Base-by-base conservation (phyloP, 2,113 vertebrate species). In the Psittacula cyanocephala region DNA sequence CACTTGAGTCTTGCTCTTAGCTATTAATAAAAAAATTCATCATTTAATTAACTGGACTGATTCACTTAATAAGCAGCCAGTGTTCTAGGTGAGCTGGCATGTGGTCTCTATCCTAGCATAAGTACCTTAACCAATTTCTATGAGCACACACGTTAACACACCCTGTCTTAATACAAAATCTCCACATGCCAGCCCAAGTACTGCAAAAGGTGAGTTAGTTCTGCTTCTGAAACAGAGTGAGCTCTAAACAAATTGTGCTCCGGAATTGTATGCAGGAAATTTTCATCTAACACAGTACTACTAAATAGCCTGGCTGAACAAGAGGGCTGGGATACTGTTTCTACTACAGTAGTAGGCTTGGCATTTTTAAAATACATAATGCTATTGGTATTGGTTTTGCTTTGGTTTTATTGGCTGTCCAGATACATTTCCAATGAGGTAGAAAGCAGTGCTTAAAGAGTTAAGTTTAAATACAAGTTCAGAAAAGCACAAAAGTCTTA, bases 21-120 rank as follows among this genome's bases (percentile, higher is more conserved):
- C 69, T 84, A 89, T 89, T 88, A 95, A 85, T 76, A 83, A 91
- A 93, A 92, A 12, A 65, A 24, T 88, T 72, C 63, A 64, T 81
- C 29, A 80, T 82, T 94, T 94, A 93, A 94, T 88, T 95, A 94
- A 85, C 62, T 65, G 75, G 39, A 65, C 37, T 72, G 67, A 89
- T 75, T 76, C 65, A 87, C 27, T 91, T 95, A 87, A 80, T 72
- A 87, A 93, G 60, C 43, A 86, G 65, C 7, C 27, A 55, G 17
- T 68, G 47, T 63, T 89, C 17, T 63, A 92, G 72, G 43, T 85
- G 25, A 79, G 47, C 33, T 50, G 46, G 85, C 33, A 82, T 0
- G 1, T 81, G 41, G 59, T 41, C 3, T 64, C 23, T 28, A 59
- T 78, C 62, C 19, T 23, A 55, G 9, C 7, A 1, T 10, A 86